A percentile compares a stretch with the other conserved stretches of the same genome.
These are phyloP conservation scores for Takifugu bimaculatus DNA, from an alignment of 2,113 vertebrate species.

Conservation along the genomic window DNA sequence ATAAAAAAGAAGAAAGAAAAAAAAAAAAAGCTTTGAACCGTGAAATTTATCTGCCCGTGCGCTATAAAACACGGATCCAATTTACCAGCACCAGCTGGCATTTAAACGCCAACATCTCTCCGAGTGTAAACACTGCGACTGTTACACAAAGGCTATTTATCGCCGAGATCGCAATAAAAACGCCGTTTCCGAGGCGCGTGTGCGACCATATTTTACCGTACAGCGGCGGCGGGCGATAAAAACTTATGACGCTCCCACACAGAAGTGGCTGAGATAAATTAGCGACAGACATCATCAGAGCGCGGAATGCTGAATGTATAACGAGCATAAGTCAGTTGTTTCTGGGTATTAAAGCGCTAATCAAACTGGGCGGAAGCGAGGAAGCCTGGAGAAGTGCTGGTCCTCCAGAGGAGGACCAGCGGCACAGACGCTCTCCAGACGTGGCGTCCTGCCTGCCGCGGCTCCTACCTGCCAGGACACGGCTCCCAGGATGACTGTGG, in stretches of 20 bases:
- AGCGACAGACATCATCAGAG: too few relatives aligned
- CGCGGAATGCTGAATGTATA: constrained; percentile 32
- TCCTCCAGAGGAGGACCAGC: constrained; percentile 11
- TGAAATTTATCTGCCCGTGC: too few relatives aligned
- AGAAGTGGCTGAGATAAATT: background rate
- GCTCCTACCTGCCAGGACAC: constrained; percentile 94
- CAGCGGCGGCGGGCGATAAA: background rate
- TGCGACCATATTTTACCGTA: background rate
- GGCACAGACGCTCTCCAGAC: constrained; percentile 17
- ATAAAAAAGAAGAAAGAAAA: too few relatives aligned
- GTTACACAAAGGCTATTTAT: background rate
- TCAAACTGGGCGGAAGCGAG: constrained; percentile 51
- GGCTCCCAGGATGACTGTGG: constrained; percentile 84
- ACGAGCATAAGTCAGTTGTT: constrained; percentile 62
- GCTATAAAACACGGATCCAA: too few relatives aligned
- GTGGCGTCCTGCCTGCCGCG: background rate
- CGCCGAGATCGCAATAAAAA: constrained; percentile 1
- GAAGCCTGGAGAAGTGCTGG: constrained; percentile 27
- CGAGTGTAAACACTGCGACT: too few relatives aligned
- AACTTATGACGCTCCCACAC: background rate
- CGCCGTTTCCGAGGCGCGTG: background rate
- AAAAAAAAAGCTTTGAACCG: too few relatives aligned
- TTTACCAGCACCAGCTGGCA: too few relatives aligned
- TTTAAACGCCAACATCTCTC: too few relatives aligned
- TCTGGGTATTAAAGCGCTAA: constrained; percentile 61